phyloP scores from a whole-genome alignment of 2,888 invertebrate genomes.

The Cheilosia pagana region DNA sequence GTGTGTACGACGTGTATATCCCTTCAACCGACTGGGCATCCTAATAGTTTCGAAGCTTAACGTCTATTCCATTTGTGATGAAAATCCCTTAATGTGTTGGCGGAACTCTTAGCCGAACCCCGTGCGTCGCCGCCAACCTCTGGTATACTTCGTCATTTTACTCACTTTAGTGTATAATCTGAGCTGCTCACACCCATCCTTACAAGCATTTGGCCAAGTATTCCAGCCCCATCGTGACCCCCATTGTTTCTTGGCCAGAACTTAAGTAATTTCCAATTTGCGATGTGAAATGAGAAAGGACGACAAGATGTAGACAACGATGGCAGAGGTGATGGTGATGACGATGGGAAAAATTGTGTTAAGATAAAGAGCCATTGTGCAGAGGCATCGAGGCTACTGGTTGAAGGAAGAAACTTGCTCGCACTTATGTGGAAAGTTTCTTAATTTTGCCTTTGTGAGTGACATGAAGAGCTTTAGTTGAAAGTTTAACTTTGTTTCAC shows the following conservation, averaged over 20 bases:
- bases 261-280: constrained; percentile 75
- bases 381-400: constrained; percentile 18
- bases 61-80: constrained; percentile 65
- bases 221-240: background rate
- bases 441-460: constrained; percentile 70
- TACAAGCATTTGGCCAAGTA: constrained; percentile 15
- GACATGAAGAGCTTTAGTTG: constrained; percentile 67
- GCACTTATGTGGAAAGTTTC: constrained; percentile 74
- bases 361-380: constrained; percentile 34
- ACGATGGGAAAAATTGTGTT: constrained; percentile 26
- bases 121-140: background rate
- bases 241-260: constrained; percentile 56
- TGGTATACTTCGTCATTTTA: constrained; percentile 57
- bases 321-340: constrained; percentile 42
- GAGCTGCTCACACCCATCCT: constrained; percentile 8
- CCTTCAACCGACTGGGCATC: constrained; percentile 29
- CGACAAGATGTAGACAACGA: constrained; percentile 36
- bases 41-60: constrained; percentile 68
- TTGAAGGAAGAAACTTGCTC: constrained; percentile 57
- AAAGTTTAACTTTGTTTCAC: constrained; percentile 65
- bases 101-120: constrained; percentile 52
- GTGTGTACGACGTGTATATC: constrained; percentile 10
- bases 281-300: constrained; percentile 69
- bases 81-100: constrained; percentile 68
- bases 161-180: constrained; percentile 62